phyloP scores from a whole-genome alignment of 92 coral and sea anemone species.

The Palythoa grandis region DNA sequence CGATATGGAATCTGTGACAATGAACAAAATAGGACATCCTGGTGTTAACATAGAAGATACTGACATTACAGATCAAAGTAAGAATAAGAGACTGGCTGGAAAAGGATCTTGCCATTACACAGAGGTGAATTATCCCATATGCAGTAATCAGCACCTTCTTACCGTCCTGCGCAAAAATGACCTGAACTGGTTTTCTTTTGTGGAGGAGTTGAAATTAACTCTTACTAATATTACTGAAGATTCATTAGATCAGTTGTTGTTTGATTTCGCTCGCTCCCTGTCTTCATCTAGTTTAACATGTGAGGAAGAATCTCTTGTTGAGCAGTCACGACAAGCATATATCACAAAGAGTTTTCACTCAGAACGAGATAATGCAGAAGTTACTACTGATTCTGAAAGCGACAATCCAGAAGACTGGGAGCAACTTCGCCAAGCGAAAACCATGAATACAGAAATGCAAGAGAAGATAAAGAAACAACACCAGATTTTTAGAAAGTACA shows the following conservation, averaged over 20 bases:
- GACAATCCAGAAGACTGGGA: constrained; percentile 67
- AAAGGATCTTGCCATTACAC: background rate
- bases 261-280: background rate
- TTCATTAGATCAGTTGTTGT: constrained; percentile 2
- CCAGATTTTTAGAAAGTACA: constrained; percentile 21
- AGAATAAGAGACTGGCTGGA: background rate
- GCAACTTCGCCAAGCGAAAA: constrained; percentile 24
- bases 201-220: constrained; percentile 13
- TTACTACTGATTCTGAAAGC: constrained; percentile 1
- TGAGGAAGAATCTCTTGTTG: background rate
- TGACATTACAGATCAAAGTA: background rate
- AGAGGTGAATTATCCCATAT: background rate
- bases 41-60: background rate
- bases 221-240: background rate
- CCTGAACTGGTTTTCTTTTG: constrained; percentile 34
- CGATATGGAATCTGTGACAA: background rate
- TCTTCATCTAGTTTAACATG: background rate
- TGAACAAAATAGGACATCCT: background rate
- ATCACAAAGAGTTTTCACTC: background rate
- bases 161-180: background rate
- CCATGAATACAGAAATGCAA: constrained; percentile 26
- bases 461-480: constrained; percentile 1
- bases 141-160: constrained; percentile 30
- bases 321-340: constrained; percentile 21
- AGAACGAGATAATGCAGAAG: constrained; percentile 1